A percentile compares a stretch with the other conserved stretches of the same genome.
Evolutionary conservation across 2,797 vertebrate genomes (phyloP).

Genomic region (Falco biarmicus): DNA sequence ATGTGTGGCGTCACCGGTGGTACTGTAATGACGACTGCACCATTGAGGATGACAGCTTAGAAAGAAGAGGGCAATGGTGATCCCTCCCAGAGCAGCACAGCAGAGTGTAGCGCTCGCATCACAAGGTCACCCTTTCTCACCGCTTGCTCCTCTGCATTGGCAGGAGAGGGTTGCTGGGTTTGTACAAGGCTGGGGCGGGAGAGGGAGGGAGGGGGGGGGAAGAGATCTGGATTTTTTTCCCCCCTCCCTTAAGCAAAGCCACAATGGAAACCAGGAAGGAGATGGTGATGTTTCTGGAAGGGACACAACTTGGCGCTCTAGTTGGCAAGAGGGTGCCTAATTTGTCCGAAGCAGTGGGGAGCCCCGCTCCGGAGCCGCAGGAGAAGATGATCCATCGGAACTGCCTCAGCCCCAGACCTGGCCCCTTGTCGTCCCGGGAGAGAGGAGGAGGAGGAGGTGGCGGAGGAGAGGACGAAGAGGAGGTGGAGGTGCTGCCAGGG

Average conservation of each 20-base stretch:
- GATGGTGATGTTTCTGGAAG: conserved; percentile 90
- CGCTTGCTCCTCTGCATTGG: conserved; percentile 64
- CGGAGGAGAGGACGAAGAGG: conserved; percentile 77
- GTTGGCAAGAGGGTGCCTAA: conserved; percentile 85
- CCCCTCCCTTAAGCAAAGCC: conserved; percentile 53
- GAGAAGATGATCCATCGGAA: conserved; percentile 86
- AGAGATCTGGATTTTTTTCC: conserved; percentile 51
- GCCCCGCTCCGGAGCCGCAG: conserved; percentile 80
- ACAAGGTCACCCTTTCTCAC: conserved; percentile 88
- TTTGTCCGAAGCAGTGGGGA: conserved; percentile 85
- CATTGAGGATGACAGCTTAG: conserved; percentile 97
- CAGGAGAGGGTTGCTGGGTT: conserved; percentile 50
- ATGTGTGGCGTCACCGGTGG: conserved; percentile 95
- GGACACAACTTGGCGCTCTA: conserved; percentile 83
- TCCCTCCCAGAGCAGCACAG: conserved; percentile 94
- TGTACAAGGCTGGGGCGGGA: conserved; percentile 51
- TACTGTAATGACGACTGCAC: conserved; percentile 92
- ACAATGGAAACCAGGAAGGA: conserved; percentile 94
- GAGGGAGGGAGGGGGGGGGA: conserved; percentile 29
- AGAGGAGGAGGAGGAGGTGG: conserved; percentile 79
- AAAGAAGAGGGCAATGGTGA: conserved; percentile 95
- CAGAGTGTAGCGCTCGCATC: conserved; percentile 88
- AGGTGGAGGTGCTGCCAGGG: conserved; percentile 75
- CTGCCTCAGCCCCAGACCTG: conserved; percentile 85
- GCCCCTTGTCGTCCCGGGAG: conserved; percentile 81